A percentile compares a stretch with the other conserved stretches of the same genome.
phyloP scores from a whole-genome alignment of 2,113 vertebrate species.

The Axis porcinus region DNA sequence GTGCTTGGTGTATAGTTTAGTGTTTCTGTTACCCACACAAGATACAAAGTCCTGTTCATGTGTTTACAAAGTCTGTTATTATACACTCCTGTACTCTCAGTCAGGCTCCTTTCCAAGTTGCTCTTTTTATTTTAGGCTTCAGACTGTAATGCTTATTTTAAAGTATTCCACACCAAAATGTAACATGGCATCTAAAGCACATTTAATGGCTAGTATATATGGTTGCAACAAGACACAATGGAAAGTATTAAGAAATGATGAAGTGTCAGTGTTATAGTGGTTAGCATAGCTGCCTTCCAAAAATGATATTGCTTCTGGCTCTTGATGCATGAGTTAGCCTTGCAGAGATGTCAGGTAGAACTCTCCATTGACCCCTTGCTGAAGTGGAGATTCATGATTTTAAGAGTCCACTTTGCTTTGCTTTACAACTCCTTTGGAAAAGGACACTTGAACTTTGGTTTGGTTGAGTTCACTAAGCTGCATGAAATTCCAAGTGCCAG shows the following conservation, averaged over 20 bases:
- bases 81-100: neutral
- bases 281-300: neutral
- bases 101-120: neutral
- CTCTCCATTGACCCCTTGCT: neutral
- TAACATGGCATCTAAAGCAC: neutral
- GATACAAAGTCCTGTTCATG: neutral
- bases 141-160: neutral
- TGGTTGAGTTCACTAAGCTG: neutral
- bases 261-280: neutral
- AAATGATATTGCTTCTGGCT: neutral
- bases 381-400: neutral
- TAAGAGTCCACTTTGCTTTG: neutral
- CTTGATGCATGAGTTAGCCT: neutral
- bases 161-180: neutral
- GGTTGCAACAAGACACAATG: neutral
- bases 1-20: neutral
- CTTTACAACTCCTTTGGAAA: neutral
- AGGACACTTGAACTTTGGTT: neutral
- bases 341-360: neutral
- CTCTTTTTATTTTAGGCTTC: neutral
- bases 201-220: neutral
- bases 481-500: neutral
- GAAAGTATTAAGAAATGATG: neutral
- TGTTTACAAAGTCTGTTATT: neutral
- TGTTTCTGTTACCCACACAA: neutral